These are phyloP conservation scores for Chrysolophus pictus DNA, from an alignment of 2,797 vertebrate species.

Conservation along the genomic window DNA sequence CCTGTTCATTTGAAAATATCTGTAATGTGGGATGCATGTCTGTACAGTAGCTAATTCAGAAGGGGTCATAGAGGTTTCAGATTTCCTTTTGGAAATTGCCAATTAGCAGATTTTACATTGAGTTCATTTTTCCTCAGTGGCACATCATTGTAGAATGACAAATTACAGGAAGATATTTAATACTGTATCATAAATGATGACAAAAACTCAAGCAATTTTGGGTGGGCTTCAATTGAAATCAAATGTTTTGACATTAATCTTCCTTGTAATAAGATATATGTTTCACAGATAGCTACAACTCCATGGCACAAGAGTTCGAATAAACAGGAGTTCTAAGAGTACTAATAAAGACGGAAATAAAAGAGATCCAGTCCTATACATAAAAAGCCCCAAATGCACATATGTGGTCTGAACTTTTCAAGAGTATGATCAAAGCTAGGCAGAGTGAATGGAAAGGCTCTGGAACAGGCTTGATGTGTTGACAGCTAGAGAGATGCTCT, in stretches of 20 bases:
- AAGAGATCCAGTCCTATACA: not conserved
- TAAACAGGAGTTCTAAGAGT: no score
- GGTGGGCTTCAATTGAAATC: constrained; percentile 50
- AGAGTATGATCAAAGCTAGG: constrained; percentile 17
- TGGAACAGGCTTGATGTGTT: constrained; percentile 37
- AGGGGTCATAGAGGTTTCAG: constrained; percentile 46
- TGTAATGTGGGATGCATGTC: constrained; percentile 48
- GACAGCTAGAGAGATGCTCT: constrained; percentile 55
- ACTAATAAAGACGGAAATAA: constrained; percentile 27
- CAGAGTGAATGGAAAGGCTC: constrained; percentile 10
- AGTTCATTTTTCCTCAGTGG: constrained; percentile 44
- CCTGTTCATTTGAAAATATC: constrained; percentile 42
- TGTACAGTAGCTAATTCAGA: constrained; percentile 33
- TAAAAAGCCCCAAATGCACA: not conserved
- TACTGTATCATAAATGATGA: constrained; percentile 37
- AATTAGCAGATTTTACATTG: constrained; percentile 46
- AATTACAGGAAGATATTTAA: constrained; percentile 65
- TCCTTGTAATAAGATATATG: constrained; percentile 27
- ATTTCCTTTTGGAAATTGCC: constrained; percentile 72
- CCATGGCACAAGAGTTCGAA: not conserved
- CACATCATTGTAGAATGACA: constrained; percentile 37
- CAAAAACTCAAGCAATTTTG: constrained; percentile 26
- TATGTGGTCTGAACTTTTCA: not conserved
- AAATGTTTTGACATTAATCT: constrained; percentile 58
- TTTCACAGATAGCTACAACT: constrained; percentile 39